These are phyloP conservation scores for Homarus americanus DNA, from an alignment of 1,140 invertebrate genomes.

Conservation along the genomic window DNA sequence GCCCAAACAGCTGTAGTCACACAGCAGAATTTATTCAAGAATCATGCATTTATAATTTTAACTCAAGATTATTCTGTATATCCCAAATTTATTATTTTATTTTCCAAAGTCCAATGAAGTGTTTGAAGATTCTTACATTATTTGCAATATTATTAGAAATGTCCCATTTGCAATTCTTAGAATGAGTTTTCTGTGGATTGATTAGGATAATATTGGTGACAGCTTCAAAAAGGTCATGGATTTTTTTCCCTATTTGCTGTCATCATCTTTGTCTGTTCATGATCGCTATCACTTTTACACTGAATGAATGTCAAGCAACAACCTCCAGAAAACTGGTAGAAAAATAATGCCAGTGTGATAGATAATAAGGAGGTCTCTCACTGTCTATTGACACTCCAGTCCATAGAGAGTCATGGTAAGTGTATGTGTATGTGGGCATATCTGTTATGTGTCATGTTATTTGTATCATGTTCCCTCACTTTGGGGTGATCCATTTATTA, in stretches of 20 bases:
- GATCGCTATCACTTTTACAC: not conserved
- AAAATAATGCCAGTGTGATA: not conserved
- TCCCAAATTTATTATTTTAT: constrained; percentile 31
- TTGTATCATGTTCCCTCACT: constrained; percentile 36
- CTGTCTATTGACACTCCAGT: constrained; percentile 19
- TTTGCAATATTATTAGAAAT: not conserved
- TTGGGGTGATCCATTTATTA: constrained; percentile 46
- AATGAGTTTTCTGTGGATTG: not conserved
- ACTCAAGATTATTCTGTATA: constrained; percentile 23
- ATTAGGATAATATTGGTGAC: not conserved
- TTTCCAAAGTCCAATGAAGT: constrained; percentile 20
- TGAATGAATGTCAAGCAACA: not conserved
- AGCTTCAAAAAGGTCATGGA: not conserved
- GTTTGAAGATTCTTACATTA: constrained; percentile 13
- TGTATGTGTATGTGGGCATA: constrained; percentile 19
- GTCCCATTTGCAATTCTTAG: not conserved
- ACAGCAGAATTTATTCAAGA: constrained; percentile 19
- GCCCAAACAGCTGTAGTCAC: constrained; percentile 20
- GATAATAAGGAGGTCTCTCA: constrained; percentile 12
- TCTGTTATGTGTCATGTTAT: constrained; percentile 13
- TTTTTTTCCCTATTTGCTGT: not conserved
- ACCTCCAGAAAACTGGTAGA: not conserved
- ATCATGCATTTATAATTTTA: constrained; percentile 57
- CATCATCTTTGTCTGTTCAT: not conserved
- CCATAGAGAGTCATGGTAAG: constrained; percentile 30